Base-by-base conservation (phyloP, 2,113 vertebrate genomes). In the Phaethon lepturus region DNA sequence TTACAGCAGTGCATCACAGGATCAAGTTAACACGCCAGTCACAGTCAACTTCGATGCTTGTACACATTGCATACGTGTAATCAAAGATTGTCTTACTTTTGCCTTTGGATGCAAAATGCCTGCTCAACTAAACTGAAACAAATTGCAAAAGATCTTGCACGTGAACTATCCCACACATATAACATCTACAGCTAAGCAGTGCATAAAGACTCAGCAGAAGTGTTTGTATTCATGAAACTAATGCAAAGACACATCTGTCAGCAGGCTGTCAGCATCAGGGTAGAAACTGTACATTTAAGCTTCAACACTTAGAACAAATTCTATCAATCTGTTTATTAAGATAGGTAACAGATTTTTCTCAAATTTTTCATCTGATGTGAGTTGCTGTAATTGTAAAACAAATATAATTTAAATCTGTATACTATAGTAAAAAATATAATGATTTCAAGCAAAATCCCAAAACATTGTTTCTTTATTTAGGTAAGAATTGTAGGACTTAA, bases 211-310 rank as follows among this genome's bases (percentile, higher is more conserved):
- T 94, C 69, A 81, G 56, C 73, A 91, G 68, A 93, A 94, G 29
- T 78, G 56, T 94, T 93, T 89, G 28, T 93, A n/a, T 91, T 93
- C 2, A 0, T 87, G 64, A 93, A 90, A 75, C 35, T 87, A 91
- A 87, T 87, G 60, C 52, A 87, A 84, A 95, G 82, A 79, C 77
- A 87, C 87, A 90, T 91, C 67, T 93, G 74, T 90, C 93, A 94
- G 69, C 81, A 90, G 38, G 62, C 59, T 86, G 74, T 93, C 82
- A 96, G 81, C 81, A 86, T 93, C 63, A 73, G 78, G 63, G 50
- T 86, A 45, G 18, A 81, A 94, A 89, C 6, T 82, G n/a, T 52
- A 40, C 42, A 22, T 83, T 76, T 86, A 88, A 88, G 24, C 55
- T 93, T 96, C 86, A 91, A 38, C 45, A 69, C 47, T 62, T 75